Conservation (phyloP, 2,797 vertebrate species). For the Simalia tracyae region DNA sequence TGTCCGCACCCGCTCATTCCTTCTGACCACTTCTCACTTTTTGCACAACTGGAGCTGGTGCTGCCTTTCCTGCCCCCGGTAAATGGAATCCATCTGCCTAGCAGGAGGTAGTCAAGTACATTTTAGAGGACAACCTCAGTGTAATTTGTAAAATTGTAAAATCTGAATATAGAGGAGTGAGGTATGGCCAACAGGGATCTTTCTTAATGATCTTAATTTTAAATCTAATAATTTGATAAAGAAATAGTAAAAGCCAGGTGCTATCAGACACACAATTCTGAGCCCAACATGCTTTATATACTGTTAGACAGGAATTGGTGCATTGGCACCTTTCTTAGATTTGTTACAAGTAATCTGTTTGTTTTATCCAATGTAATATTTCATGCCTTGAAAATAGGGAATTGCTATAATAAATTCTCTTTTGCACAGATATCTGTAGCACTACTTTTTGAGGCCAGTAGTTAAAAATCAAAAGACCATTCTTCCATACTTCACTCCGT, state of each 20-base stretch:
- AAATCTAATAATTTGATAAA: constrained; percentile 80
- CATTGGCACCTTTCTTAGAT: constrained; percentile 75
- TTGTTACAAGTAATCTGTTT: constrained; percentile 76
- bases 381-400: constrained; percentile 81
- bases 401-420: constrained; percentile 76
- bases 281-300: constrained; percentile 80
- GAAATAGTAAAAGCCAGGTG: constrained; percentile 82
- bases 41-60: constrained; percentile 97
- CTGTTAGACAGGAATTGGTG: constrained; percentile 75
- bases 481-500: constrained; percentile 83
- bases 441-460: constrained; percentile 91
- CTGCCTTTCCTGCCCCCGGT: constrained; percentile 91
- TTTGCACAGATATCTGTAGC: constrained; percentile 89
- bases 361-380: constrained; percentile 79
- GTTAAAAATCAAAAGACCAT: constrained; percentile 82
- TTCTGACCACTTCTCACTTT: constrained; percentile 99
- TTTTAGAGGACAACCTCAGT: constrained; percentile 76
- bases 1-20: constrained; percentile 97
- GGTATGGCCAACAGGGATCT: constrained; percentile 90
- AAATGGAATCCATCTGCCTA: constrained; percentile 93
- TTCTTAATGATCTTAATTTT: constrained; percentile 80
- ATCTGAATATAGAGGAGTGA: constrained; percentile 89
- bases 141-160: constrained; percentile 79
- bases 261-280: constrained; percentile 79
- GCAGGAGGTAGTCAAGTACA: constrained; percentile 93